Evolutionary conservation across 2,113 vertebrate genomes (phyloP), one percentile per base, ranked within the genome.

Genomic region (Eulemur macaco): DNA sequence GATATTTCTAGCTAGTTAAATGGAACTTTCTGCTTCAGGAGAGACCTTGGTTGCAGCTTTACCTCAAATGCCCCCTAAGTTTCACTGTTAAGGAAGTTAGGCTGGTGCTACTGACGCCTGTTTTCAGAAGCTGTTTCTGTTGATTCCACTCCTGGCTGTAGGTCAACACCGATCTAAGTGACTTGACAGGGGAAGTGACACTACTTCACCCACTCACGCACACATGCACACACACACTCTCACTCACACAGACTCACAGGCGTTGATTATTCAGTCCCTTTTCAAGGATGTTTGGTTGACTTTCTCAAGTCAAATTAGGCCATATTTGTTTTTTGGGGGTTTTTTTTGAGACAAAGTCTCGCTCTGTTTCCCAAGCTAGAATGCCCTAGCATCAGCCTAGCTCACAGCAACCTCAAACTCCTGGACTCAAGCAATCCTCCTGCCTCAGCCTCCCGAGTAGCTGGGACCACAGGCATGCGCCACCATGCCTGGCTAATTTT

Each of bases 1-100:
- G 90, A 83, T 83, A 95, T 82, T 82, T 86, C 50, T 42, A 45
- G 50, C 50, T 83, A 63, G n/a, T 83, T 73, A 87, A 87, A 88
- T 93, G 52, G 68, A 83, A 54, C 23, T 84, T 93, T 52, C 64
- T 69, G 12, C 27, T 91, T 21, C 6, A 92, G 54, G 86, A 92
- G 39, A 18, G 93, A 86, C 6, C 10, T 8, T 50, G 42, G 3
- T 13, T 13, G 23, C 37, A 92, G 47, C 42, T 58, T 91, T 69
- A 45, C 73, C 63, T 80, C 8, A 68, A 56, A 50, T 73, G 77
- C 4, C 71, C 29, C 64, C 29, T 17, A 14, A 85, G 39, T 86
- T 86, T 96, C 78, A 74, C 42, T 54, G 21, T 89, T 56, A 60
- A 39, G 50, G 8, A 94, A 89, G 5, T 50, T 42, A 63, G 14